phyloP scores from a whole-genome alignment of 2,113 vertebrate species.

The Macrotus californicus region DNA sequence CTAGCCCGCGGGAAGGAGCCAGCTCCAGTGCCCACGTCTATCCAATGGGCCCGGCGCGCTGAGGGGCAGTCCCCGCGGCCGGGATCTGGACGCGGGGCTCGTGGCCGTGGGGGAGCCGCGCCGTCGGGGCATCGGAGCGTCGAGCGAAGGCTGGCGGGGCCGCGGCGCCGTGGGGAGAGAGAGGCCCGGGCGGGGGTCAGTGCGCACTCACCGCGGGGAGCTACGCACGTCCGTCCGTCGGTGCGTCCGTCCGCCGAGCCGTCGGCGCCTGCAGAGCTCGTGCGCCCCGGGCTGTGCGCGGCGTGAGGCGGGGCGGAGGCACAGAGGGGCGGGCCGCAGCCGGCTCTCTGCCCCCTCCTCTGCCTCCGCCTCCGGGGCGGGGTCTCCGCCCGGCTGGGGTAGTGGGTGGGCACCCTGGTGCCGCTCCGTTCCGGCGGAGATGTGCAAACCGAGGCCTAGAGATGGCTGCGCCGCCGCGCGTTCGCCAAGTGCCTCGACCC shows the following conservation, averaged over 20 bases:
- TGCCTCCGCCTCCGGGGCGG: constrained; percentile 15
- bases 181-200: too few species aligned
- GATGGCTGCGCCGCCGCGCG: background rate
- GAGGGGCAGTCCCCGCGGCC: background rate
- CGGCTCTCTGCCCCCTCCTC: background rate
- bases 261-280: background rate
- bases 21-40: background rate
- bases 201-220: constrained; percentile 38
- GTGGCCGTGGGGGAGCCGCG: background rate
- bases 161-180: accelerated
- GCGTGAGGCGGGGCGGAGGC: constrained; percentile 11
- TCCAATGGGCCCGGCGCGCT: background rate
- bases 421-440: accelerated
- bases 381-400: background rate
- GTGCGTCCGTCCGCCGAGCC: background rate
- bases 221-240: background rate
- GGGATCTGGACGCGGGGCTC: background rate
- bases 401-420: background rate
- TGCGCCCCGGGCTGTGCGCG: background rate
- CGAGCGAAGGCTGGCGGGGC: background rate
- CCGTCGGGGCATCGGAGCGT: background rate
- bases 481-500: accelerated
- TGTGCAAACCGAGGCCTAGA: background rate
- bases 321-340: background rate
- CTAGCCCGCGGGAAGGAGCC: background rate